Conservation (phyloP, 2,113 vertebrate genomes). For the Pimephales promelas region DNA sequence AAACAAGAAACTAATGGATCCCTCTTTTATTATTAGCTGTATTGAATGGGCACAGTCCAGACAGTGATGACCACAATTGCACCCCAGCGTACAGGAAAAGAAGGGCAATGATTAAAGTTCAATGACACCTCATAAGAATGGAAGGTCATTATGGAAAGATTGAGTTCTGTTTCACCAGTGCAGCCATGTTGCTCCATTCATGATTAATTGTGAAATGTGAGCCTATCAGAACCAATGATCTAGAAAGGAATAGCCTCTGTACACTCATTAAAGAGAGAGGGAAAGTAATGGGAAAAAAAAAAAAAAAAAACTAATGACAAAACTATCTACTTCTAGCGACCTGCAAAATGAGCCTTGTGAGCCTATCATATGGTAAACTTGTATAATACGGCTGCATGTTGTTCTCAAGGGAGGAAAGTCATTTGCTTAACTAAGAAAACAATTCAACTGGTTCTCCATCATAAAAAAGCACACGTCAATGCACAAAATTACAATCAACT, state of each 20-base stretch:
- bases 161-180: constrained; percentile 19
- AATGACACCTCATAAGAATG: not conserved
- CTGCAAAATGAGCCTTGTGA: constrained; percentile 60
- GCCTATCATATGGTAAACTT: constrained; percentile 24
- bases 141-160: constrained; percentile 39
- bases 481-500: constrained; percentile 18
- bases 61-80: constrained; percentile 57
- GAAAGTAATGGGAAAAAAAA: constrained; percentile 55
- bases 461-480: not conserved
- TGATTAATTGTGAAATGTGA: constrained; percentile 41
- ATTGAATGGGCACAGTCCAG: constrained; percentile 54
- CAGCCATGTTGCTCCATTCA: constrained; percentile 38
- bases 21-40: constrained; percentile 61
- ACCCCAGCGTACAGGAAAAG: constrained; percentile 37
- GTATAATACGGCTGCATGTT: constrained; percentile 38
- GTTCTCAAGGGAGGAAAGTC: not conserved
- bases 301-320: constrained; percentile 52
- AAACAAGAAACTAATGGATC: constrained; percentile 60
- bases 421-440: constrained; percentile 25
- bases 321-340: constrained; percentile 39
- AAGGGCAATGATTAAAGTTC: constrained; percentile 37
- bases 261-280: constrained; percentile 66
- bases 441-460: not conserved
- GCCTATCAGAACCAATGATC: constrained; percentile 58
- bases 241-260: constrained; percentile 63